Conservation (phyloP, 2,113 vertebrate species). For the Cottus gobio region DNA sequence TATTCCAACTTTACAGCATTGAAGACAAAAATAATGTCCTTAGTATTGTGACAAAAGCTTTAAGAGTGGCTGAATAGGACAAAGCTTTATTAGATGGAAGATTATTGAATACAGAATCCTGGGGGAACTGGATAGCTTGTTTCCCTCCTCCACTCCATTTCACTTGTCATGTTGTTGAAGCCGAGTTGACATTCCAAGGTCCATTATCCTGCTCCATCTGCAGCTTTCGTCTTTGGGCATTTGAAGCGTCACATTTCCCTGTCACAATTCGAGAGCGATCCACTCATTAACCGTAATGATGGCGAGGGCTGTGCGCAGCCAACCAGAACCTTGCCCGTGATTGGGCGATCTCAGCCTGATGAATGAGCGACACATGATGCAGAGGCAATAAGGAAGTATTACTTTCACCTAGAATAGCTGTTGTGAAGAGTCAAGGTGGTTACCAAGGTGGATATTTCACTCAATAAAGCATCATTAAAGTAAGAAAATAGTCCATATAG, state of each 20-base stretch:
- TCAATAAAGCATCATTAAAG: slow-evolving; percentile 10
- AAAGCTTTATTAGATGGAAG: slow-evolving; percentile 23
- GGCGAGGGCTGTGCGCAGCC: slow-evolving; percentile 41
- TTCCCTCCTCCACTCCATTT: slow-evolving; percentile 43
- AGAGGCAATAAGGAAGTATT: slow-evolving; percentile 46
- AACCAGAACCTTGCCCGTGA: slow-evolving; percentile 61
- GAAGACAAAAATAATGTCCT: background rate
- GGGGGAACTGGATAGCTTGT: slow-evolving; percentile 28
- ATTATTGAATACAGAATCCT: slow-evolving; percentile 45
- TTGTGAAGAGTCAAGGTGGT: slow-evolving; percentile 51
- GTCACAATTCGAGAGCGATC: slow-evolving; percentile 65
- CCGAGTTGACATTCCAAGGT: slow-evolving; percentile 65
- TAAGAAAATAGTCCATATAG: slow-evolving; percentile 14
- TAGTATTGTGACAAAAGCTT: slow-evolving; percentile 19
- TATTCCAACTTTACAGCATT: background rate
- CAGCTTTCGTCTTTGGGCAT: slow-evolving; percentile 67
- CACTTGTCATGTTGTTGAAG: slow-evolving; percentile 64
- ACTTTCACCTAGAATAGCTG: slow-evolving; percentile 19
- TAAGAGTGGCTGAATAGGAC: slow-evolving; percentile 35
- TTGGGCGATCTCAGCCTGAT: slow-evolving; percentile 53
- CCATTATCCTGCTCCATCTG: slow-evolving; percentile 70
- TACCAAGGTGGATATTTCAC: slow-evolving; percentile 57
- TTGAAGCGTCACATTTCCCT: slow-evolving; percentile 67
- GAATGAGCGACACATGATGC: slow-evolving; percentile 60
- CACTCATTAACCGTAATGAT: slow-evolving; percentile 76